Evolutionary conservation across 2,797 vertebrate genomes (phyloP).

Genomic region (Leucoraja ocellata): DNA sequence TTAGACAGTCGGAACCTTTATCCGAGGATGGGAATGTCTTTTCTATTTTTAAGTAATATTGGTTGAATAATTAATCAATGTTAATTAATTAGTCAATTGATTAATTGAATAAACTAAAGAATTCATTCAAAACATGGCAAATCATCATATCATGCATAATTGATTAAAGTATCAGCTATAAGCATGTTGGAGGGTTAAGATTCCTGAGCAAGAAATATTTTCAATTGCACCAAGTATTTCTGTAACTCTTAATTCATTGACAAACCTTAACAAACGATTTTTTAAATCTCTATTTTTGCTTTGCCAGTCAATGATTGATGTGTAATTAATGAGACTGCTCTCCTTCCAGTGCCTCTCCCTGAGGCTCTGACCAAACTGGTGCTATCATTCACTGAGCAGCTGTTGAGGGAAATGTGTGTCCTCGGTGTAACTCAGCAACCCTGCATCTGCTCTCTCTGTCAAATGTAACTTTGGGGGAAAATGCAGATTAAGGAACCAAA

Average conservation of each 20-base stretch:
- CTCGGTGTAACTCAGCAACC: background rate
- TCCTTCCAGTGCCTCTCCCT: background rate
- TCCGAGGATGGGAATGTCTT: no score
- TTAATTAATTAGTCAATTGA: no score
- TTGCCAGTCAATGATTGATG: background rate
- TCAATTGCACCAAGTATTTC: background rate
- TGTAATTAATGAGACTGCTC: background rate
- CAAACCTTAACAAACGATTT: background rate
- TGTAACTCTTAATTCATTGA: background rate
- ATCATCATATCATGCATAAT: background rate
- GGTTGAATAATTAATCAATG: no score
- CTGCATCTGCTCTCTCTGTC: background rate
- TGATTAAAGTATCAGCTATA: background rate
- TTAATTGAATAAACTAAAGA: background rate
- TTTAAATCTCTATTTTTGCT: background rate
- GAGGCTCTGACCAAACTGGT: no score
- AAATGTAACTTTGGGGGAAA: background rate
- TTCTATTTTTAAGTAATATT: no score
- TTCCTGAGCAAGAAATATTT: background rate
- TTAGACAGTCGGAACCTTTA: no score
- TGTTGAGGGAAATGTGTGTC: background rate
- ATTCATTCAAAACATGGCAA: background rate
- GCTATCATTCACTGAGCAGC: background rate
- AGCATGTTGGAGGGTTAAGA: background rate
- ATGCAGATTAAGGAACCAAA: background rate